These are phyloP conservation scores for Nomada fucata DNA, from an alignment of 2,888 invertebrate genomes.

Conservation along the genomic window DNA sequence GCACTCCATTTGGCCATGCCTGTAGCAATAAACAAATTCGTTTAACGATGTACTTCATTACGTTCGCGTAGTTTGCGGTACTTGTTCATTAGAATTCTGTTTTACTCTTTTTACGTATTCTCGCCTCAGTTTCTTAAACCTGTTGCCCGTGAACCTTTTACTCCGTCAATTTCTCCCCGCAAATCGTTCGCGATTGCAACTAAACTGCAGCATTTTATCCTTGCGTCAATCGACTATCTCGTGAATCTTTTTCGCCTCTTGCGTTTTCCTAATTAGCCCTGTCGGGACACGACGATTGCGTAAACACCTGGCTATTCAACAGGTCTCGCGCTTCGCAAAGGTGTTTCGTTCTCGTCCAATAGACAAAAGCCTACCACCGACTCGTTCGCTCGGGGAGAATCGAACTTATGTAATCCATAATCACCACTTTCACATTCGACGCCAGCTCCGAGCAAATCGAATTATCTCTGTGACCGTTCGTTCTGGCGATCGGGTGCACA, in stretches of 20 bases:
- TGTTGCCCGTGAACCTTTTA: conserved; percentile 14
- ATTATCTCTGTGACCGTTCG: background rate
- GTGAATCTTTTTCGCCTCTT: no score
- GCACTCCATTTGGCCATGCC: background rate
- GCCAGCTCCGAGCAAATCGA: background rate
- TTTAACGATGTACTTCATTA: conserved; percentile 38
- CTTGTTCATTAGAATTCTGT: background rate
- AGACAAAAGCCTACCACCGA: conserved; percentile 19
- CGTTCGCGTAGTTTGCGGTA: background rate
- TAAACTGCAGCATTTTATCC: background rate
- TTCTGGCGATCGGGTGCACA: background rate
- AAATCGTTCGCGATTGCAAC: background rate
- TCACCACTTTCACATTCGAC: conserved; percentile 9
- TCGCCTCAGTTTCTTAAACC: background rate
- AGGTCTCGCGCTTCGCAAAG: conserved; percentile 13
- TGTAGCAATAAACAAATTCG: conserved; percentile 20
- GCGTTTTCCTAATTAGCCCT: conserved; percentile 1
- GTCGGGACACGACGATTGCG: background rate
- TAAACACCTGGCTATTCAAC: conserved; percentile 22
- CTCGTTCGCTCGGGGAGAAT: conserved; percentile 17
- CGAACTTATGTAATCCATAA: conserved; percentile 23
- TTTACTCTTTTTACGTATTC: background rate
- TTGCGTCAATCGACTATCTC: background rate
- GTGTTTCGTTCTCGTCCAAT: conserved; percentile 12
- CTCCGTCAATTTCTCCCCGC: conserved; percentile 3